Evolutionary conservation across 2,113 vertebrate species (phyloP).

Genomic region (Cyprinus carpio): DNA sequence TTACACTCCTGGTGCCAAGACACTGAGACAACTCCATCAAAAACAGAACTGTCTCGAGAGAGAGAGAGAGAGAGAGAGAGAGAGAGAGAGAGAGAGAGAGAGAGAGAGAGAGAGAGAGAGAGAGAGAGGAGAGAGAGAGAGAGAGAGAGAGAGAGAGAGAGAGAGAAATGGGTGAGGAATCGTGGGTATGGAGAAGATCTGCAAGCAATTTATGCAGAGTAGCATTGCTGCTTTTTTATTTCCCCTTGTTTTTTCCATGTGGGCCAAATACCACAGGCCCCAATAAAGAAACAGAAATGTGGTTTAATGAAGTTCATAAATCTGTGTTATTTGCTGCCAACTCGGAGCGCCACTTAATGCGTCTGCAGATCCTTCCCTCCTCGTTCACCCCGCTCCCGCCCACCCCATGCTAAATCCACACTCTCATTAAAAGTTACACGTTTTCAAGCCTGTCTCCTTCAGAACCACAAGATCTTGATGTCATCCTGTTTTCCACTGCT

Average conservation of each 20-base stretch:
- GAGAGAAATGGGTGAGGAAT: not conserved
- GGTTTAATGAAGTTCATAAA: slow-evolving; percentile 79
- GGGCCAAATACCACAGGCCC: slow-evolving; percentile 69
- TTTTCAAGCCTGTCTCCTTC: slow-evolving; percentile 66
- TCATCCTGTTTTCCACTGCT: slow-evolving; percentile 57
- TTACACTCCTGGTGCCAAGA: slow-evolving; percentile 41
- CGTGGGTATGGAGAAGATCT: slow-evolving; percentile 61
- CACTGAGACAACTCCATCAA: slow-evolving; percentile 10
- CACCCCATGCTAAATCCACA: slow-evolving; percentile 54
- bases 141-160: no score
- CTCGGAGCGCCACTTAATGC: slow-evolving; percentile 62
- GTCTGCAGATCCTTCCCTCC: slow-evolving; percentile 53
- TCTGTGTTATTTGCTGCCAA: slow-evolving; percentile 75
- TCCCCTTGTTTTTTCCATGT: slow-evolving; percentile 53
- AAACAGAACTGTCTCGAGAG: slow-evolving; percentile 18
- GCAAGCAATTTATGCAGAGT: slow-evolving; percentile 70
- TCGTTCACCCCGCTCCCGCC: slow-evolving; percentile 27
- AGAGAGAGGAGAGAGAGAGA: not conserved
- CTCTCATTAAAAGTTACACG: slow-evolving; percentile 73
- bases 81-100: no score
- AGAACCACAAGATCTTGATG: slow-evolving; percentile 58
- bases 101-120: not conserved
- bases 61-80: not conserved
- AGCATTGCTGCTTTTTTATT: slow-evolving; percentile 56
- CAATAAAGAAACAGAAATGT: slow-evolving; percentile 74